Base-by-base conservation (phyloP, 2,113 vertebrate genomes). In the Zingel zingel region DNA sequence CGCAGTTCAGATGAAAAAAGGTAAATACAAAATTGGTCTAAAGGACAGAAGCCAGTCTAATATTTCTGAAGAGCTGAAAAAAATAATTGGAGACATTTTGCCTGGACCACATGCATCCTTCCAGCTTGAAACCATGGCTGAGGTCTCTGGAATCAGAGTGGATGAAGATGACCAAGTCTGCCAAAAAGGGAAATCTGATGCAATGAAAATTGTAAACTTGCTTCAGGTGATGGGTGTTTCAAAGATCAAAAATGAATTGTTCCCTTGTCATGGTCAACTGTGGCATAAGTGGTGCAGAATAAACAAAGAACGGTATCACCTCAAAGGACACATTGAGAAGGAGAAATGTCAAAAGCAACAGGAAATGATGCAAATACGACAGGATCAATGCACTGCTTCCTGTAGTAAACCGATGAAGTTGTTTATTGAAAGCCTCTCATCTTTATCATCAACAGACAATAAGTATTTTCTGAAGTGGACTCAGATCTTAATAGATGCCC, bases 381-480 rank as follows among this genome's bases (percentile, higher is more conserved):
- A 14, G 0, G 33, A 94, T 13, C 96, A 97, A 1, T 63, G 62
- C 11, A 6, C 0, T 0, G n/a, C 0, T 33, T 72, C 73, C 3
- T n/a, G 48, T 12, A 78, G 59, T 77, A 0, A 81, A 0, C 39
- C 86, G 0, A 86, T 94, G 13, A 18, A 3, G 6, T 15, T 15
- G 11, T 91, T 94, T 78, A 59, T 81, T 64, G 2, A 48, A 66
- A 68, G 67, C 61, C 79, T 95, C 36, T 50, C 57, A 0, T 76
- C 47, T 48, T 36, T 90, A 19, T 7, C 74, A 30, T 51, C 39
- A n/a, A 85, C 64, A 5, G 84, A 69, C 3, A 95, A 81, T 83
- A 51, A 76, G 0, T 96, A 89, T 81, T 96, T 96, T 71, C 79
- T 96, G 4, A 94, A 91, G 59, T 96, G 94, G 95, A 68, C 89